Evolutionary conservation across 2,113 vertebrate species (phyloP).

Genomic region (Scolopax mira): DNA sequence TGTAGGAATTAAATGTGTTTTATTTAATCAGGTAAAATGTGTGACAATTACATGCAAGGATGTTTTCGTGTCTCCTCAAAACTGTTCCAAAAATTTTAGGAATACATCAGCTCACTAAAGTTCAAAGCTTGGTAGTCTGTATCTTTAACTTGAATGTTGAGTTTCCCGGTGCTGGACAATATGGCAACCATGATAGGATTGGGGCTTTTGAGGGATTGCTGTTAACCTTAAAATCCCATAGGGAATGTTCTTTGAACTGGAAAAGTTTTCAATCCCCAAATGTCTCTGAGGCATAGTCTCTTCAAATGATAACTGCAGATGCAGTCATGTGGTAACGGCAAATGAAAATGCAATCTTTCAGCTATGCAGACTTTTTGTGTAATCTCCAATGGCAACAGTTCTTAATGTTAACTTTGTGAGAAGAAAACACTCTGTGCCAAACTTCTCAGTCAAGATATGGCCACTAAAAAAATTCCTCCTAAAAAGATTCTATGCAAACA

Average conservation of each 20-base stretch:
- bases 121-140: neutral
- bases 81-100: neutral
- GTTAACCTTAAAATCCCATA: neutral
- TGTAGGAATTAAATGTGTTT: neutral
- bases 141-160: neutral
- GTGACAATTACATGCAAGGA: neutral
- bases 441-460: neutral
- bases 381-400: neutral
- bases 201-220: neutral
- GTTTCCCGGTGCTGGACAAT: neutral
- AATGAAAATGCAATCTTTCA: neutral
- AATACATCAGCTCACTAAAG: neutral
- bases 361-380: neutral
- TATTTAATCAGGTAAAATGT: neutral
- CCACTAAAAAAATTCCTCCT: neutral
- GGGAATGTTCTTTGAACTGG: neutral
- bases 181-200: neutral
- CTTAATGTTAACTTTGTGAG: neutral
- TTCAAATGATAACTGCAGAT: neutral
- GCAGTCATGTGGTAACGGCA: neutral
- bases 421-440: neutral
- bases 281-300: neutral
- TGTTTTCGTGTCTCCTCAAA: neutral
- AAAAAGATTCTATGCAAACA: neutral
- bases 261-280: neutral